A percentile compares a stretch with the other conserved stretches of the same genome.
Conservation (phyloP, 2,888 invertebrate genomes). For the Carcina quercana region DNA sequence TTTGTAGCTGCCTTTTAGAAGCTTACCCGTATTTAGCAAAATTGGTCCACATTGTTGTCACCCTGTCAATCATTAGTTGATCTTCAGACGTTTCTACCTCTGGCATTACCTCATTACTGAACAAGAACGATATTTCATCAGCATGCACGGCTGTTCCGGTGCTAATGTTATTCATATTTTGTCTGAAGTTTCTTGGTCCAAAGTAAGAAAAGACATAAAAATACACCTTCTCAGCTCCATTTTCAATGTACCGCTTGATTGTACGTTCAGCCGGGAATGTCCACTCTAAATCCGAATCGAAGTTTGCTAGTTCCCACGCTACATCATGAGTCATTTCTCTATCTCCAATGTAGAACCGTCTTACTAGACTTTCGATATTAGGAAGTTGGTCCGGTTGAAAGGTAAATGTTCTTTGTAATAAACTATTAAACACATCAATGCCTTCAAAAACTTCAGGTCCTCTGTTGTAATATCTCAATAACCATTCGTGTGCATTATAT, state of each 20-base stretch:
- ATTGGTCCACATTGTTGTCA: too few species aligned
- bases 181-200: slow-evolving; percentile 28
- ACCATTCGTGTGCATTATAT: slow-evolving; percentile 23
- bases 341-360: slow-evolving; percentile 6
- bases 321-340: slow-evolving; percentile 1
- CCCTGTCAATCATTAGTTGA: too few species aligned
- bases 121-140: slow-evolving; percentile 43
- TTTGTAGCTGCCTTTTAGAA: too few species aligned
- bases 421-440: background rate
- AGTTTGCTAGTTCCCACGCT: background rate
- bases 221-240: slow-evolving; percentile 15
- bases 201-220: slow-evolving; percentile 4
- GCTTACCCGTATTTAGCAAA: too few species aligned
- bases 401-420: slow-evolving; percentile 13
- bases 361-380: slow-evolving; percentile 5
- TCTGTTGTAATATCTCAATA: too few species aligned
- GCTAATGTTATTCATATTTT: slow-evolving; percentile 18
- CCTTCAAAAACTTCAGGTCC: background rate
- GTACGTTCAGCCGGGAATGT: slow-evolving; percentile 7
- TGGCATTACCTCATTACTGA: slow-evolving; percentile 18
- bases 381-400: slow-evolving; percentile 17
- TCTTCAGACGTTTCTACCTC: too few species aligned
- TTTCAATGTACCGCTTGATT: slow-evolving; percentile 27
- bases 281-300: background rate
- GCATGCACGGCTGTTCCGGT: slow-evolving; percentile 24